Conservation (phyloP, 2,797 vertebrate species). For the Pelodytes ibericus region DNA sequence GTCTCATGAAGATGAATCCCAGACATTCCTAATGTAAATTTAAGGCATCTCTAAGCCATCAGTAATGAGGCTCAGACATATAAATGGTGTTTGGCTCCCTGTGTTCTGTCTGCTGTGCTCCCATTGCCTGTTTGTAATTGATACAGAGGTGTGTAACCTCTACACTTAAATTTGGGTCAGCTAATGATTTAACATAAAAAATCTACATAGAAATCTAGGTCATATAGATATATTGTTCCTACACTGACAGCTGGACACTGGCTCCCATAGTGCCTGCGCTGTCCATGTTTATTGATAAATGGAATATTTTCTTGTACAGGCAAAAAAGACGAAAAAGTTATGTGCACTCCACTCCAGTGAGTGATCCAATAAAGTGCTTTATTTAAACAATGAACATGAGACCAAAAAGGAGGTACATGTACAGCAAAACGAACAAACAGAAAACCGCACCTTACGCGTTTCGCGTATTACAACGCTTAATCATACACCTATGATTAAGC, state of each 20-base stretch:
- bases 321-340: no score
- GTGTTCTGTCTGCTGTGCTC: neutral
- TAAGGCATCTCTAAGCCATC: neutral
- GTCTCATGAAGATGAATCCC: slow-evolving; percentile 17
- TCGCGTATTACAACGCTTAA: no score
- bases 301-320: no score
- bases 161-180: slow-evolving; percentile 12
- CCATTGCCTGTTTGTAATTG: slow-evolving; percentile 22
- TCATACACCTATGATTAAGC: no score
- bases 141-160: slow-evolving; percentile 17
- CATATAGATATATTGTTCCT: neutral
- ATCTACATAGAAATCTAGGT: neutral
- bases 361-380: no score
- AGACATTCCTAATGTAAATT: slow-evolving; percentile 20
- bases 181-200: slow-evolving; percentile 9
- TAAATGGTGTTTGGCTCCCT: neutral
- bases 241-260: neutral
- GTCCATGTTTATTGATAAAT: neutral
- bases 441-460: no score
- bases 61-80: slow-evolving; percentile 11
- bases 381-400: no score
- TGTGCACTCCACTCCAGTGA: no score
- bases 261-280: neutral
- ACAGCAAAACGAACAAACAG: no score
- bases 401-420: no score